Evolutionary conservation across 1,140 invertebrate genomes (phyloP), one percentile per base, ranked within the genome.

Genomic region (Gyrodactylus bullatarudis): DNA sequence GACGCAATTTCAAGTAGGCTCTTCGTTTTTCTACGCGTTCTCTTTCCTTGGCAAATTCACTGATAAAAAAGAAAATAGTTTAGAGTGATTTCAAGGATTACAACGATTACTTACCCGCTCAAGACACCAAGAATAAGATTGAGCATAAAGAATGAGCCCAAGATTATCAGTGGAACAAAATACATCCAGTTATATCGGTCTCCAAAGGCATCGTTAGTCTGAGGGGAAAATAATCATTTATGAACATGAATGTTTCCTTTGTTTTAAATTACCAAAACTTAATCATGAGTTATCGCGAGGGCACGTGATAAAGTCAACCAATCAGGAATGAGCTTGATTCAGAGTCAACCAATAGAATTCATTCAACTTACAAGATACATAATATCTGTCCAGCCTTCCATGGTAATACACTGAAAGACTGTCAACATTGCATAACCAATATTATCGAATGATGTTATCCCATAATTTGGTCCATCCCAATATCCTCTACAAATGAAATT

Each of bases 101-200:
- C n/a, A 25, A n/a, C 24, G 1, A 71, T 2, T 1, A 21, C 23
- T 74, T 85, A 97, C 93, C 95, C 95, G 85, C 91, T 95, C 82
- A 99, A 87, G 78, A 99, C 95, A 88, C 95, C 95, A 83, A 99
- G 91, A 86, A 99, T 93, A 86, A 99, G 87, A 86, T 99, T 99
- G 85, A 99, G 89, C 95, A 99, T 99, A 86, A 99, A 99, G 87
- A 99, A 99, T 82, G 95, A 99, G 83, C 95, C 95, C 82, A 99
- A 86, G 81, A 99, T 89, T 84, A 99, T 99, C 79, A 99, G 87
- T 84, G 94, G 92, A 84, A 98, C 91, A 86, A 99, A 99, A 86
- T 99, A 99, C 83, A 98, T 88, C 91, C 92, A 97, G 85, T 99
- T 99, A 85, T 88, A 97, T 80, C 85, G 85, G 85, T 87, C 91